These are phyloP conservation scores for Patiria miniata DNA, from an alignment of 35 echinoderm and acorn worm species.

Conservation along the genomic window DNA sequence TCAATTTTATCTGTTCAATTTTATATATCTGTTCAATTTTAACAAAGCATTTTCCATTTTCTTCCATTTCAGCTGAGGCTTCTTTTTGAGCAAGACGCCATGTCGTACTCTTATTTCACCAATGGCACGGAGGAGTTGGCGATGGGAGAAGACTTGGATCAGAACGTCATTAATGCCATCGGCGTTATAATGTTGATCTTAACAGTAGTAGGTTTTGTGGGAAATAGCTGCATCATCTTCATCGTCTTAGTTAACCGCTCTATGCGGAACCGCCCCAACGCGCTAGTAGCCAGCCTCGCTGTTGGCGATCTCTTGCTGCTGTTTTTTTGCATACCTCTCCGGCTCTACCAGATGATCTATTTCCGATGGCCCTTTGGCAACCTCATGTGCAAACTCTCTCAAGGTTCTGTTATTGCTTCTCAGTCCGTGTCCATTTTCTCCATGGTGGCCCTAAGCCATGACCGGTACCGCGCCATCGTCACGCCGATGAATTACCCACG, in stretches of 20 bases:
- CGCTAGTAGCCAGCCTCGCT: conserved; percentile 69
- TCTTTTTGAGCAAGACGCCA: too few species aligned
- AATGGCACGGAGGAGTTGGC: neutral
- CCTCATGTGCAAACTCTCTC: conserved; percentile 55
- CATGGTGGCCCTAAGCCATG: conserved; percentile 63
- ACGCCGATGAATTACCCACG: conserved; percentile 60
- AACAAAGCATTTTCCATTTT: too few species aligned
- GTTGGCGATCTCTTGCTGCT: conserved; percentile 68
- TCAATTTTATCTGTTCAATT: too few species aligned
- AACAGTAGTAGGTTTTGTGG: conserved; percentile 46
- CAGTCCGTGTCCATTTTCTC: conserved; percentile 67
- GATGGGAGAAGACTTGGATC: neutral
- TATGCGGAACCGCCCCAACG: conserved; percentile 79
- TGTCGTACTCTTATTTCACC: too few species aligned
- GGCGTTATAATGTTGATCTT: conserved; percentile 20
- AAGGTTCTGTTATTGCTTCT: conserved; percentile 29
- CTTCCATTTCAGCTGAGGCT: too few species aligned
- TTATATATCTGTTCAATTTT: too few species aligned
- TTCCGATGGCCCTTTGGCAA: conserved; percentile 33
- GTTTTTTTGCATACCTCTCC: conserved; percentile 44
- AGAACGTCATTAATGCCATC: neutral
- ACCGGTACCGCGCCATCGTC: conserved; percentile 80
- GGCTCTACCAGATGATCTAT: neutral
- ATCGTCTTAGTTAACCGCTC: conserved; percentile 55
- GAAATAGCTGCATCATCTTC: conserved; percentile 57